Evolutionary conservation across 2,797 vertebrate species (phyloP).

Genomic region (Mus spretus): DNA sequence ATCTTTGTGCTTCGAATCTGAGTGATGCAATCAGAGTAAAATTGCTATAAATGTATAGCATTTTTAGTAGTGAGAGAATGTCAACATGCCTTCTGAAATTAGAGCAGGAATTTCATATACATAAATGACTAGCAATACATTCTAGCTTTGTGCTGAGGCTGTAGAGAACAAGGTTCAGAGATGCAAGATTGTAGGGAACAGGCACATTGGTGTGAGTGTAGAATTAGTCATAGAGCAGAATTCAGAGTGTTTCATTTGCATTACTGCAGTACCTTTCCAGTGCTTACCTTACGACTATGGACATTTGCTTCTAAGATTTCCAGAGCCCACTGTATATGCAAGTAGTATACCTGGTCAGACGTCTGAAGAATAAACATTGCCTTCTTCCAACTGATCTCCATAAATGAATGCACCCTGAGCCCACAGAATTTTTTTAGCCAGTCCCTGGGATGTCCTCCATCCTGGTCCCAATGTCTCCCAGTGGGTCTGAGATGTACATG

Average conservation of each 20-base stretch:
- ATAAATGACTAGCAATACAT: neutral
- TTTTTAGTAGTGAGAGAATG: neutral
- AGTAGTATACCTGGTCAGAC: no score
- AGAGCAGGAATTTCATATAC: neutral
- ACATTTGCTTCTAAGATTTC: no score
- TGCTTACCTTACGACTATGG: neutral
- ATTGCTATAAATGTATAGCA: neutral
- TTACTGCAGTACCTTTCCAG: neutral
- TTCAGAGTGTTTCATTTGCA: neutral
- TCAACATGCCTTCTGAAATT: slow-evolving; percentile 9
- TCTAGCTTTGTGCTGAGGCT: neutral
- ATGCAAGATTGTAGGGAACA: neutral
- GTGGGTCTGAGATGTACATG: no score
- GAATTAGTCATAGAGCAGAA: neutral
- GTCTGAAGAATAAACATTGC: no score
- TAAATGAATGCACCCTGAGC: no score
- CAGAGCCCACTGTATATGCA: no score
- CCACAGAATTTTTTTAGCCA: no score
- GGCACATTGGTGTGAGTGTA: neutral
- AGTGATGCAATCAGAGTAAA: neutral
- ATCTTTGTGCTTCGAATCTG: neutral
- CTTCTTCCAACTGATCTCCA: no score
- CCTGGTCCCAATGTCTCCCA: no score
- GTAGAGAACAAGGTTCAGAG: neutral
- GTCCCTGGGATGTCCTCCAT: no score